phyloP scores from a whole-genome alignment of 2,888 invertebrate genomes.

The Carcina quercana region DNA sequence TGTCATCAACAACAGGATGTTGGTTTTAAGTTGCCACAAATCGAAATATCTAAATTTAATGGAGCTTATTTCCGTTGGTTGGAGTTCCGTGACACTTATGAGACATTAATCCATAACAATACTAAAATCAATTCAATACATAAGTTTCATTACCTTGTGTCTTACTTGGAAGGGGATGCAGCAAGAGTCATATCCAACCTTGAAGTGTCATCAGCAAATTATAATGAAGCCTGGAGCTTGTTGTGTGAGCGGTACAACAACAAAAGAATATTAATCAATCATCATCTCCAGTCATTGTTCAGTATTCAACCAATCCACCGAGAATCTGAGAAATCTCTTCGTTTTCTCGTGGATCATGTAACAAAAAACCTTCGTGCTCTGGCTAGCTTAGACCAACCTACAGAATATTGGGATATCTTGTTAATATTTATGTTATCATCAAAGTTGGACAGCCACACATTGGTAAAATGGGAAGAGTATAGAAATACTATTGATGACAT shows the following conservation, averaged over 20 bases:
- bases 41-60: conserved; percentile 13
- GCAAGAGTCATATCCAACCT: conserved; percentile 14
- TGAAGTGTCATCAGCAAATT: conserved; percentile 12
- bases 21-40: conserved; percentile 9
- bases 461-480: conserved; percentile 15
- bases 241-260: conserved; percentile 14
- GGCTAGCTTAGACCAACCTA: conserved; percentile 15
- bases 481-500: conserved; percentile 11
- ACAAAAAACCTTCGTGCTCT: conserved; percentile 20
- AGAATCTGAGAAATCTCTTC: conserved; percentile 15
- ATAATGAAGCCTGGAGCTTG: conserved; percentile 12
- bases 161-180: conserved; percentile 19
- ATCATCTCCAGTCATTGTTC: conserved; percentile 17
- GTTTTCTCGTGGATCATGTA: conserved; percentile 17
- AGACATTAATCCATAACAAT: conserved; percentile 11
- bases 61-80: conserved; percentile 14
- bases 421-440: conserved; percentile 13
- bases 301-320: conserved; percentile 12
- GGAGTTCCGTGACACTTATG: conserved; percentile 14
- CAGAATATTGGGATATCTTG: conserved; percentile 14
- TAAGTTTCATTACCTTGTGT: conserved; percentile 10
- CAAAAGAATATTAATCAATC: conserved; percentile 13
- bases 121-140: conserved; percentile 12
- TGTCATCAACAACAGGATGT: background rate
- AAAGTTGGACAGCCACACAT: conserved; percentile 15